phyloP scores from a whole-genome alignment of 2,888 invertebrate species.

The Agonopterix subpropinquella region DNA sequence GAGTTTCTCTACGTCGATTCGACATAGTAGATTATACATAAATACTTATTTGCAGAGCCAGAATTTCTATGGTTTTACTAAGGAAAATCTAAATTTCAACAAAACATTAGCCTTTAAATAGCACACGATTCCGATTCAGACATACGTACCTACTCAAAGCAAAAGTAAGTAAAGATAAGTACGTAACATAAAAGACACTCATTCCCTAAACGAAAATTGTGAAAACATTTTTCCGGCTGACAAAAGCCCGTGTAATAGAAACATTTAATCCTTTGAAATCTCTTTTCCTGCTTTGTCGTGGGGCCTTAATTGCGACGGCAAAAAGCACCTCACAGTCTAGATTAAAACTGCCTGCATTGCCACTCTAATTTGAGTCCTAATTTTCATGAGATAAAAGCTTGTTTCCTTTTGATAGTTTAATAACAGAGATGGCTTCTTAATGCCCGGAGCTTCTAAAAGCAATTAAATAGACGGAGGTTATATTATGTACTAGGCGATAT shows the following conservation, averaged over 20 bases:
- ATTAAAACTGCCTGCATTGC: slow-evolving; percentile 39
- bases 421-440: slow-evolving; percentile 30
- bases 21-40: no score
- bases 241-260: slow-evolving; percentile 48
- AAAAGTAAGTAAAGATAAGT: not conserved
- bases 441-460: slow-evolving; percentile 33
- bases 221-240: slow-evolving; percentile 18
- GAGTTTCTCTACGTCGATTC: no score
- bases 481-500: slow-evolving; percentile 23
- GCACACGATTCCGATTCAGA: no score
- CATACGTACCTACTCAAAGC: not conserved
- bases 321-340: slow-evolving; percentile 52
- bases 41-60: no score
- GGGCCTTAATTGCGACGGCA: slow-evolving; percentile 51
- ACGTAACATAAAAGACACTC: not conserved
- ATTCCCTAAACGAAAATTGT: slow-evolving; percentile 4
- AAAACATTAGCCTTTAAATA: no score
- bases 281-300: slow-evolving; percentile 45
- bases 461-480: slow-evolving; percentile 50
- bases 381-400: slow-evolving; percentile 14
- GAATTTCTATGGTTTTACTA: no score
- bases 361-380: slow-evolving; percentile 22
- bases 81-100: no score
- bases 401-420: slow-evolving; percentile 12
- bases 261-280: slow-evolving; percentile 59